Evolutionary conservation across 2,113 vertebrate species (phyloP).

Genomic region (Lepus timidus): DNA sequence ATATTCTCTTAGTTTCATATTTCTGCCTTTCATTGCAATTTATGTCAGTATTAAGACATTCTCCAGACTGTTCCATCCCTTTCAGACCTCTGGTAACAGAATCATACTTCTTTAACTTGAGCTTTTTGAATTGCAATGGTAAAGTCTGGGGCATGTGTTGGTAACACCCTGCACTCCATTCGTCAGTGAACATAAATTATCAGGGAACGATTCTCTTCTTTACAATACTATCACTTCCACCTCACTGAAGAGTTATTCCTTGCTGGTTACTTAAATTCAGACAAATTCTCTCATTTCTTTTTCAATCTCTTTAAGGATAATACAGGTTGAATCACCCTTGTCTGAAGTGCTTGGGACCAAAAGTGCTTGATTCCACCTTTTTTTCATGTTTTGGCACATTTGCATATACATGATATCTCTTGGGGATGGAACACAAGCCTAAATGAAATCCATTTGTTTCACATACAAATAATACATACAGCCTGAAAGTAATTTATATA

Average conservation of each 20-base stretch:
- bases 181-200: background rate
- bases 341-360: background rate
- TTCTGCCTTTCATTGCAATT: background rate
- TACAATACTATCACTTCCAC: background rate
- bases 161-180: background rate
- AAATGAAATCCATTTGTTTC: background rate
- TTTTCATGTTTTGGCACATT: background rate
- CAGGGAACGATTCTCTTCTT: background rate
- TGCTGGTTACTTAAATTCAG: background rate
- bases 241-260: background rate
- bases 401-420: background rate
- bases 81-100: background rate
- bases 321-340: background rate
- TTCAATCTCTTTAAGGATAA: background rate
- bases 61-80: background rate
- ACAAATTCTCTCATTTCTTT: background rate
- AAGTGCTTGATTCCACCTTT: background rate
- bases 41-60: background rate
- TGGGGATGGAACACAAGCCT: background rate
- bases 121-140: background rate
- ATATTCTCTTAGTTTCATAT: background rate
- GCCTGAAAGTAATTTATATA: background rate
- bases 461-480: background rate
- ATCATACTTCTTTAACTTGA: background rate
- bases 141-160: background rate